A percentile compares a stretch with the other conserved stretches of the same genome.
These are phyloP conservation scores for Podarcis raffonei DNA, from an alignment of 2,113 vertebrate species.

Conservation along the genomic window DNA sequence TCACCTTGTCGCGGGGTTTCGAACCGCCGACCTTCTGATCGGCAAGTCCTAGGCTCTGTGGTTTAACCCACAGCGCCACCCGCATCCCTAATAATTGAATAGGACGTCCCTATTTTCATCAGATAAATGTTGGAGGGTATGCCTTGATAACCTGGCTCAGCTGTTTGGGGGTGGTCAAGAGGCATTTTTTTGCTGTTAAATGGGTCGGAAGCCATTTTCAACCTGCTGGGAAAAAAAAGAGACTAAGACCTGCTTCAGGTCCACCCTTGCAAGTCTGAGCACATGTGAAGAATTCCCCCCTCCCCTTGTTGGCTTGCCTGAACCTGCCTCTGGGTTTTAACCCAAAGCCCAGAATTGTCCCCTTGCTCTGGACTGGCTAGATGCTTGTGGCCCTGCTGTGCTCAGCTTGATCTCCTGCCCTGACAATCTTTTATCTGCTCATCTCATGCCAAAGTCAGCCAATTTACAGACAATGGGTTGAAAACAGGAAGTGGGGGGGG, in stretches of 20 bases:
- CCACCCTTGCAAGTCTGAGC: background rate
- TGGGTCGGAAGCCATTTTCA: background rate
- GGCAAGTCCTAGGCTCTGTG: no score
- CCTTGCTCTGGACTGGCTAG: background rate
- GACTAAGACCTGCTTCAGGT: background rate
- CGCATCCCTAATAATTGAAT: no score
- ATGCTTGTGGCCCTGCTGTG: background rate
- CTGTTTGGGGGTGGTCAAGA: no score
- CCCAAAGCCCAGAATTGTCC: background rate
- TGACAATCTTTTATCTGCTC: background rate
- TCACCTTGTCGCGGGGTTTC: no score
- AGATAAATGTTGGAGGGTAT: no score
- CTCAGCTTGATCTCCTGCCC: background rate
- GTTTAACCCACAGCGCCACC: no score
- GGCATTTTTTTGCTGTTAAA: background rate
- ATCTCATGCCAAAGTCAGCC: background rate
- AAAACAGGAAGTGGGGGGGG: background rate
- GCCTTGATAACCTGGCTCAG: no score
- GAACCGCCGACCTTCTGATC: no score
- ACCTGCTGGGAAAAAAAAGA: background rate
- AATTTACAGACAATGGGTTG: background rate
- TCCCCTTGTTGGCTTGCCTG: background rate
- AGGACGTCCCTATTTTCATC: no score
- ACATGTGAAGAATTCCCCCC: background rate
- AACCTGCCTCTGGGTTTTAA: background rate